Evolutionary conservation across 2,888 invertebrate genomes (phyloP), one percentile per base, ranked within the genome.

Genomic region (Lutraria lutraria): DNA sequence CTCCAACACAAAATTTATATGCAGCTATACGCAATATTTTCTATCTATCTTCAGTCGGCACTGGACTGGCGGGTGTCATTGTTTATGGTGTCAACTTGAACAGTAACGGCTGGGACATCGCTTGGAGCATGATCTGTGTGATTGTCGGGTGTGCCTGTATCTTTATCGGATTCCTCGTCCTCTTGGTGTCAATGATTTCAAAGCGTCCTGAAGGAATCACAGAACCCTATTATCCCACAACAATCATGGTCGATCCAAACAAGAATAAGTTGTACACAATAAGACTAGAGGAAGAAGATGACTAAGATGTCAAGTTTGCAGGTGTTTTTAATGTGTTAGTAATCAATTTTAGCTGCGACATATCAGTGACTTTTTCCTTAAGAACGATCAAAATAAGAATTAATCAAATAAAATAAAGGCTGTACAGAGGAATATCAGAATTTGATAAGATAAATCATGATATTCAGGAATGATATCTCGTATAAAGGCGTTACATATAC

Each of bases 111-210:
- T 94, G 94, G 94, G 83, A 84, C 0, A 56, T 94, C 0, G 89
- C 90, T 56, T 95, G 95, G 95, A 94, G 94, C 86, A 86, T 95
- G 54, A 93, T 94, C 85, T 90, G 94, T 52, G 92, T 93, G 29
- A 91, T 94, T 63, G 93, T 95, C 52, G 95, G 94, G 25, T 94
- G 94, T 52, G 94, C 89, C 0, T 83, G 92, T 68, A 91, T 93
- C 34, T 91, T 95, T 68, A 91, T 94, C 31, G 93, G 93, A 0
- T 94, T 94, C 91, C 90, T 95, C 29, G 91, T 95, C 72, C 90
- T 95, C 29, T 86, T 94, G 68, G 93, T 94, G 29, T 92, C 94
- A 25, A 89, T 92, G 43, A 86, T 93, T 68, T 92, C 94, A 81
- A 94, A 92, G 83, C 89, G 93, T 16, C 95, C 95, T 12, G 88